These are phyloP conservation scores for Formicarius rufipectus DNA, from an alignment of 2,113 vertebrate species.

Conservation along the genomic window DNA sequence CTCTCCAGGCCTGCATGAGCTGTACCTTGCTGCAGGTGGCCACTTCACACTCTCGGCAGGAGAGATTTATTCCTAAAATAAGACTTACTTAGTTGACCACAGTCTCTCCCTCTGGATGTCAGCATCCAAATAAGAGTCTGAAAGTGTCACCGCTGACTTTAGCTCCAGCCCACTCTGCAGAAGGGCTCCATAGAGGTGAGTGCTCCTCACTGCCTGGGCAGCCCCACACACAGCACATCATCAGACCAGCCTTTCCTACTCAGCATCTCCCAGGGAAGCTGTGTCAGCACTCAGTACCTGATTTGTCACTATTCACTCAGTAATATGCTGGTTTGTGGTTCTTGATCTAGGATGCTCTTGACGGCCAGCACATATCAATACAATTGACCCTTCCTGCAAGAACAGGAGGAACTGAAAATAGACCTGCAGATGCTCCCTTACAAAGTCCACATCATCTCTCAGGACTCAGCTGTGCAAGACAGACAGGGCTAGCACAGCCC, in stretches of 20 bases:
- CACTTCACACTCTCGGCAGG: not conserved
- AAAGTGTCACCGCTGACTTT: not conserved
- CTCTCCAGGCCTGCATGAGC: not conserved
- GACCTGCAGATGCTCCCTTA: not conserved
- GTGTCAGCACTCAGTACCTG: not conserved
- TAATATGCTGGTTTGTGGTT: not conserved
- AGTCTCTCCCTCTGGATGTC: not conserved
- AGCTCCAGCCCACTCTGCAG: not conserved
- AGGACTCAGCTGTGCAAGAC: not conserved
- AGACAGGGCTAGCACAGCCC: not conserved
- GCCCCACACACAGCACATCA: fast-evolving
- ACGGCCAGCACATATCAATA: not conserved
- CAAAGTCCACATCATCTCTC: not conserved
- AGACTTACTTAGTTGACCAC: not conserved
- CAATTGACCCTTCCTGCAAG: not conserved
- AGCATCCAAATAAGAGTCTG: not conserved
- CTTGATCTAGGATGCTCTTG: not conserved
- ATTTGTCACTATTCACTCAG: not conserved
- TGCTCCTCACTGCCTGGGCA: not conserved
- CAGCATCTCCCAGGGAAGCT: not conserved
- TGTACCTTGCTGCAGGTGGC: not conserved
- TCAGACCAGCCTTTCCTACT: not conserved
- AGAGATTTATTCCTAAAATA: not conserved
- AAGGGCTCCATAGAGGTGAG: not conserved
- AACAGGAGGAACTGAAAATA: not conserved